Evolutionary conservation across 2,113 vertebrate genomes (phyloP), one percentile per base, ranked within the genome.

Genomic region (Uria aalge): DNA sequence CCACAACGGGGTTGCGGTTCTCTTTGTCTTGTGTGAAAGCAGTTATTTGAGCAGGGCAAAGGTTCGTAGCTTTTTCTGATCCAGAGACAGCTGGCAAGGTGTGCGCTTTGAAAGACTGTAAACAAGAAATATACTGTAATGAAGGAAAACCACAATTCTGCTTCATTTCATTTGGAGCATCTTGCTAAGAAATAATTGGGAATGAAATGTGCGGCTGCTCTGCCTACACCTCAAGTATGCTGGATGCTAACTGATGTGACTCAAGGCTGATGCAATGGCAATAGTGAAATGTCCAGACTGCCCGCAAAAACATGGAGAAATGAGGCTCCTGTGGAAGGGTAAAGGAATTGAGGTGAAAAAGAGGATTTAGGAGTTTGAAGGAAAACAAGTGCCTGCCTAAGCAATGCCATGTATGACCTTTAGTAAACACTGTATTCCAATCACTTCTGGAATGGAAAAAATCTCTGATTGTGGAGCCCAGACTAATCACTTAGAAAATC

Each of bases 21-120:
- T 78, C 77, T 94, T 92, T 95, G 94, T 95, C 60, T 93, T 48
- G 48, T 68, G 67, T 56, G n/a, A 88, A 92, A 72, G 14, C n/a
- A 43, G 47, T 55, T 91, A 75, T 68, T 34, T 85, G 74, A 91
- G 59, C 12, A 53, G 57, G 63, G 80, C 50, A 83, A 91, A 85
- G 26, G 48, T 94, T 82, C 68, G 57, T 38, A 66, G 73, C 11
- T 66, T 68, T 78, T 89, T 89, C 48, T 94, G 80, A 73, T 75
- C 66, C 84, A 91, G 84, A 87, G 87, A 40, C 6, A 30, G 45
- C 32, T 96, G 92, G 84, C 69, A 81, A 87, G 38, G 69, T 63
- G 24, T 57, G 22, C 76, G 69, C 77, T 94, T 88, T 85, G 86
- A 85, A 87, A 57, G 94, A 43, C 69, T 73, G 38, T n/a, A 62